phyloP scores from a whole-genome alignment of 2,113 vertebrate genomes.

The Oplegnathus fasciatus region DNA sequence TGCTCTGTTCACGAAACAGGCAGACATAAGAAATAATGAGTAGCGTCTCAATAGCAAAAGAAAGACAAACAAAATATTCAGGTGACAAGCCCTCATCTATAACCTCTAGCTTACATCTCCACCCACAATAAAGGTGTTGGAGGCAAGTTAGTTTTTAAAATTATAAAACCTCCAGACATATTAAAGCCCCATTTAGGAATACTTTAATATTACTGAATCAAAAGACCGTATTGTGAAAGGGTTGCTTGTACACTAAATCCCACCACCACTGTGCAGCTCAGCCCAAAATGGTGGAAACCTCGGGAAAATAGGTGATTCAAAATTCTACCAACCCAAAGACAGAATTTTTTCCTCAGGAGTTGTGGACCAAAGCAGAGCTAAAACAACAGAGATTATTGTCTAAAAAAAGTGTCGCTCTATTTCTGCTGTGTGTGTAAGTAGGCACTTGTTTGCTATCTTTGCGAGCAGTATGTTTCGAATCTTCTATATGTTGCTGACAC shows the following conservation, averaged over 20 bases:
- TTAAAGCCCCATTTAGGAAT: background rate
- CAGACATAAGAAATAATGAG: conserved; percentile 8
- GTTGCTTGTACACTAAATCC: background rate
- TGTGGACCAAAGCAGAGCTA: conserved; percentile 30
- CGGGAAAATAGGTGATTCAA: conserved; percentile 4
- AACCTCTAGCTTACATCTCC: background rate
- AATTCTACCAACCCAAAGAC: conserved; percentile 16
- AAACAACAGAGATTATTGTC: conserved; percentile 17
- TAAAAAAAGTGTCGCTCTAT: background rate
- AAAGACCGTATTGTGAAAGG: background rate
- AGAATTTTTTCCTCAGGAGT: background rate
- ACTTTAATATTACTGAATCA: background rate
- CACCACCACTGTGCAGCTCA: background rate
- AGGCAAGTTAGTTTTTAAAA: background rate
- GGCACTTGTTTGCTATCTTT: background rate
- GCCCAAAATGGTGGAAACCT: background rate
- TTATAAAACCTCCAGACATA: background rate
- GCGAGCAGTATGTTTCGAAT: background rate
- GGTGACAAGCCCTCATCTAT: background rate
- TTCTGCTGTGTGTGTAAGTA: background rate
- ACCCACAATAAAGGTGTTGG: background rate
- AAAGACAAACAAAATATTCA: background rate
- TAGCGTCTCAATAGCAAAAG: background rate
- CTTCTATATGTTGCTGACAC: background rate
- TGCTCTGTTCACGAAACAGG: conserved; percentile 87